Conservation (phyloP, 2,888 invertebrate species). For the Tineola bisselliella region DNA sequence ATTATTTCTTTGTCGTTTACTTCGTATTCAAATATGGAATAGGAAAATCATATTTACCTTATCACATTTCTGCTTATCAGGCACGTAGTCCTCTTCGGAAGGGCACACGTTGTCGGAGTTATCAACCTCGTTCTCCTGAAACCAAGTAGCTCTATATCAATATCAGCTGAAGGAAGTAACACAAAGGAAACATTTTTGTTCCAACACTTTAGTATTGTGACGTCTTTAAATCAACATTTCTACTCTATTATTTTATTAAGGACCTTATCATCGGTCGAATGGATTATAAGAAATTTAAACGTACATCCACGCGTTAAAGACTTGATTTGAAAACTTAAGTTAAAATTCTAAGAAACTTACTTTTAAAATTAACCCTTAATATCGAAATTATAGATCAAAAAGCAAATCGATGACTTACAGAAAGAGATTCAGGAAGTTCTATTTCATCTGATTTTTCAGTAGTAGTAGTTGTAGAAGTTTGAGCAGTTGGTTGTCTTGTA, state of each 20-base stretch:
- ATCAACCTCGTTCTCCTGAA: constrained; percentile 55
- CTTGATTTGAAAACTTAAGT: too few species aligned
- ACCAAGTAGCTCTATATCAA: constrained; percentile 16
- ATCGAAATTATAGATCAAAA: too few species aligned
- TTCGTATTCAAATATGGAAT: neutral
- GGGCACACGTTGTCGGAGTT: constrained; percentile 40
- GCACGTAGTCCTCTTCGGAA: constrained; percentile 42
- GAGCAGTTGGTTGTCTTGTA: constrained; percentile 5
- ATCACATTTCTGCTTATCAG: constrained; percentile 51
- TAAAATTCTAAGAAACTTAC: too few species aligned
- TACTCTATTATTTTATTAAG: too few species aligned
- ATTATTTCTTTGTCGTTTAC: neutral
- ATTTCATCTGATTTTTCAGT: constrained; percentile 22
- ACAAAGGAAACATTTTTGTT: too few species aligned
- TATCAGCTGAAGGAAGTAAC: too few species aligned
- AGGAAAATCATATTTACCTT: constrained; percentile 30
- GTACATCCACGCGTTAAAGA: too few species aligned
- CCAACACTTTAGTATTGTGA: too few species aligned
- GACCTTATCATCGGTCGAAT: too few species aligned
- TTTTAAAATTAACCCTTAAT: too few species aligned
- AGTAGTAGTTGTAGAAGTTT: constrained; percentile 19
- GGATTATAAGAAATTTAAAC: too few species aligned
- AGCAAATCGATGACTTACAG: neutral
- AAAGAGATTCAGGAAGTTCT: neutral
- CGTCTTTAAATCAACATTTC: too few species aligned